Evolutionary conservation across 2,888 invertebrate species (phyloP).

Genomic region (Lymantria monacha): DNA sequence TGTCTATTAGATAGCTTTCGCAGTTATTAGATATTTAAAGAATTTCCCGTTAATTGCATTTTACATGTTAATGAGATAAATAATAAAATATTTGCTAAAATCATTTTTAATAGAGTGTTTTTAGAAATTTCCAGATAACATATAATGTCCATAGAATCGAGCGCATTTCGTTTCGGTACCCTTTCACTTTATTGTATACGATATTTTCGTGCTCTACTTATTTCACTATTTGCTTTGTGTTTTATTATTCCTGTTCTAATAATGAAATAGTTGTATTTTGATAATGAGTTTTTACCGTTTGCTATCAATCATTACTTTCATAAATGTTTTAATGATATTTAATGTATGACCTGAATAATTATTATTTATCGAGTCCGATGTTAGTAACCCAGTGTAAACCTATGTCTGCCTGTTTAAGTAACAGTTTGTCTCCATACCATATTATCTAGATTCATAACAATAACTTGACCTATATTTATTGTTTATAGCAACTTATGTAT

Average conservation of each 20-base stretch:
- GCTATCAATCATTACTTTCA: too few species aligned
- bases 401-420: too few species aligned
- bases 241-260: slow-evolving; percentile 9
- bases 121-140: background rate
- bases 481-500: too few species aligned
- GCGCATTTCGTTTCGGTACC: slow-evolving; percentile 58
- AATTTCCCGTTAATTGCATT: slow-evolving; percentile 32
- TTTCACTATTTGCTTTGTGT: slow-evolving; percentile 48
- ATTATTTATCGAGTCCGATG: too few species aligned
- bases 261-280: too few species aligned
- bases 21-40: slow-evolving; percentile 37
- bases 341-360: too few species aligned
- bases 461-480: too few species aligned
- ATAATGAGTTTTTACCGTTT: too few species aligned
- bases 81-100: background rate
- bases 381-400: too few species aligned
- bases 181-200: slow-evolving; percentile 79
- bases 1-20: slow-evolving; percentile 42
- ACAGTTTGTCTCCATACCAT: too few species aligned
- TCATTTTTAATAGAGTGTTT: background rate
- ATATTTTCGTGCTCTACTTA: slow-evolving; percentile 80
- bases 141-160: slow-evolving; percentile 30
- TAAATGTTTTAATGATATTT: too few species aligned
- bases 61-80: slow-evolving; percentile 6
- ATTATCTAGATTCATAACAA: too few species aligned